Conservation (phyloP, 2,113 vertebrate species). For the Rhea americana region DNA sequence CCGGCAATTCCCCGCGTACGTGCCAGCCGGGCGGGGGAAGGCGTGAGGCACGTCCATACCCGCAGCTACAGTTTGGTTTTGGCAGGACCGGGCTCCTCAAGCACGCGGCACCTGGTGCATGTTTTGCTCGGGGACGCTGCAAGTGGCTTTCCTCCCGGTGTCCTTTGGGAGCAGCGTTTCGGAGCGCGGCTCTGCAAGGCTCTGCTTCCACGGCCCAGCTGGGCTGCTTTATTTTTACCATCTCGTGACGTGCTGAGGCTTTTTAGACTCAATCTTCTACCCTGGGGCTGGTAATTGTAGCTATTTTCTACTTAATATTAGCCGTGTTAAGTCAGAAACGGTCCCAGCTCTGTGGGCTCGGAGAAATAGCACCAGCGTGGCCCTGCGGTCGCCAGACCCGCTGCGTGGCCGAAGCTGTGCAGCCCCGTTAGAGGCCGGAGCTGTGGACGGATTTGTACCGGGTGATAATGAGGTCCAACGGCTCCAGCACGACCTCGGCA, state of each 20-base stretch:
- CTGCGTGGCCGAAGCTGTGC: not conserved
- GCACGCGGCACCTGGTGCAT: fast-evolving
- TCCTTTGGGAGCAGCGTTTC: not conserved
- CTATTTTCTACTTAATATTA: slow-evolving; percentile 9
- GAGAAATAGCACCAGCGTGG: not conserved
- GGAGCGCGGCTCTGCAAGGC: not conserved
- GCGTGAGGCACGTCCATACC: fast-evolving
- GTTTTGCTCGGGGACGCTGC: not conserved
- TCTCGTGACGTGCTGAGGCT: not conserved
- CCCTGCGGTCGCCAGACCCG: slow-evolving; percentile 1
- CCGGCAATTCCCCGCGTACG: fast-evolving
- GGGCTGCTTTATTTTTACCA: not conserved
- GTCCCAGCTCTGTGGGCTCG: not conserved
- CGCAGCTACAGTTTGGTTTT: not conserved
- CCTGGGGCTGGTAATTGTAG: not conserved
- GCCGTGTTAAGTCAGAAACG: slow-evolving; percentile 1
- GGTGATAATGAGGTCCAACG: not conserved
- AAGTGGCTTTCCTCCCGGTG: not conserved
- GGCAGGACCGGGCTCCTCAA: not conserved
- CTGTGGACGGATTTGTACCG: not conserved
- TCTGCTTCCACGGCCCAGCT: not conserved
- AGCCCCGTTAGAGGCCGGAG: not conserved
- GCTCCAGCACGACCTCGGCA: not conserved
- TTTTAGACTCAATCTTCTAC: not conserved
- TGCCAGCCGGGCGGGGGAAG: not conserved